A percentile compares a stretch with the other conserved stretches of the same genome.
These are phyloP conservation scores for Rhopilema esculentum DNA, from an alignment of 30 jellyfish, hydroid and myxozoan species.

Conservation along the genomic window DNA sequence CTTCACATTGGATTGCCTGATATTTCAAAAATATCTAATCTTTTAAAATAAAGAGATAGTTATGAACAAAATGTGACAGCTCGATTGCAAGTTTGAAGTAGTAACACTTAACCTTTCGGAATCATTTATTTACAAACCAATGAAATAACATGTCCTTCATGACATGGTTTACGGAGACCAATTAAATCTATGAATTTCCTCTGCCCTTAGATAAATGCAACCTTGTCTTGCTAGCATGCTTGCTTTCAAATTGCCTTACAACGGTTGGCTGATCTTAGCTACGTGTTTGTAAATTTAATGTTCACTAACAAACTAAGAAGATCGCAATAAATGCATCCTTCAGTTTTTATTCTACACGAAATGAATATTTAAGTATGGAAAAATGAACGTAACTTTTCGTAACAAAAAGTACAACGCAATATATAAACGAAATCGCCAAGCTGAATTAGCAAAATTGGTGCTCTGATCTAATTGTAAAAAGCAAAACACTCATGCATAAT, in stretches of 20 bases:
- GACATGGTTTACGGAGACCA: not conserved
- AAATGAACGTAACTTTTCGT: not conserved
- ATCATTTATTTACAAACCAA: not conserved
- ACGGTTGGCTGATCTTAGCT: not conserved
- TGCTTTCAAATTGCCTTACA: not conserved
- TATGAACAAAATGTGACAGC: not conserved
- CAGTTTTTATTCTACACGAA: too few species aligned
- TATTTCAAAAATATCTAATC: too few species aligned
- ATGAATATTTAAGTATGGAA: too few species aligned
- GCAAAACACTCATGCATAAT: conserved; percentile 30
- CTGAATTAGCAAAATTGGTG: not conserved
- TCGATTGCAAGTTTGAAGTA: too few species aligned
- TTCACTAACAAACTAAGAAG: too few species aligned
- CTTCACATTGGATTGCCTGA: too few species aligned
- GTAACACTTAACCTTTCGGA: too few species aligned
- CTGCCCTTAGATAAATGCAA: not conserved
- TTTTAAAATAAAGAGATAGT: too few species aligned
- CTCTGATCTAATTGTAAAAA: conserved; percentile 60
- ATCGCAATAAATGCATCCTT: too few species aligned
- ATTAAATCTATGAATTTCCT: not conserved
- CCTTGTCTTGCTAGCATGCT: too few species aligned
- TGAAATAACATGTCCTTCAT: not conserved
- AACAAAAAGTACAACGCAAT: not conserved
- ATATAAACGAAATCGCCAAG: not conserved
- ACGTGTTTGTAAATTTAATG: not conserved